Conservation (phyloP, 1,140 invertebrate genomes). For the Lerema accius region DNA sequence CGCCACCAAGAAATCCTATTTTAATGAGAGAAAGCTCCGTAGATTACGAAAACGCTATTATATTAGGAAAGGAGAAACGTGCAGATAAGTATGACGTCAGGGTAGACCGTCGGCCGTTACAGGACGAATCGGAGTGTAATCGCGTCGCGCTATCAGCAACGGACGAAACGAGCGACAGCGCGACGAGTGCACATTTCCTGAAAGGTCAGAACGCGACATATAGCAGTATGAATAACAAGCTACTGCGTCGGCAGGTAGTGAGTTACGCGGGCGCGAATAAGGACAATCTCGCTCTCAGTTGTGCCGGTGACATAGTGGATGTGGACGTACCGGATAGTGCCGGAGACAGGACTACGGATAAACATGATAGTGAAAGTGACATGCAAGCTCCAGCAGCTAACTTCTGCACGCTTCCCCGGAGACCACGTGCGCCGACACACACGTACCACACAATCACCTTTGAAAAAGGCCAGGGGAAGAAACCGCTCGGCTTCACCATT, state of each 20-base stretch:
- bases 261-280: conserved; percentile 80
- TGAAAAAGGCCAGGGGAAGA: conserved; percentile 92
- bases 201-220: conserved; percentile 84
- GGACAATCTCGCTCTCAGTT: conserved; percentile 72
- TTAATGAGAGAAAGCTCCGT: conserved; percentile 86
- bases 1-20: conserved; percentile 48
- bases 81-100: conserved; percentile 73
- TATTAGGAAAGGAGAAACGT: conserved; percentile 80
- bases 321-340: conserved; percentile 71
- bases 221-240: conserved; percentile 84
- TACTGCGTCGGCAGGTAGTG: conserved; percentile 81
- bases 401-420: conserved; percentile 88
- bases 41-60: conserved; percentile 86
- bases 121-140: conserved; percentile 72
- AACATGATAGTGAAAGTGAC: conserved; percentile 64
- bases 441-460: conserved; percentile 90
- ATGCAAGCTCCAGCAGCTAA: conserved; percentile 83
- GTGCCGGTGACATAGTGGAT: conserved; percentile 72
- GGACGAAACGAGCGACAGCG: conserved; percentile 68
- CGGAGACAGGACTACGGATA: conserved; percentile 51
- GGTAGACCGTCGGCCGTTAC: conserved; percentile 64
- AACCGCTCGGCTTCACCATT: conserved; percentile 95
- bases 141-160: conserved; percentile 70
- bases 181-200: conserved; percentile 81
- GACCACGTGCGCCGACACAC: conserved; percentile 86